Percentiles rank a stretch among this genome's conserved stretches.
Conservation (phyloP, 2,888 invertebrate genomes). For the Baronia brevicornis region DNA sequence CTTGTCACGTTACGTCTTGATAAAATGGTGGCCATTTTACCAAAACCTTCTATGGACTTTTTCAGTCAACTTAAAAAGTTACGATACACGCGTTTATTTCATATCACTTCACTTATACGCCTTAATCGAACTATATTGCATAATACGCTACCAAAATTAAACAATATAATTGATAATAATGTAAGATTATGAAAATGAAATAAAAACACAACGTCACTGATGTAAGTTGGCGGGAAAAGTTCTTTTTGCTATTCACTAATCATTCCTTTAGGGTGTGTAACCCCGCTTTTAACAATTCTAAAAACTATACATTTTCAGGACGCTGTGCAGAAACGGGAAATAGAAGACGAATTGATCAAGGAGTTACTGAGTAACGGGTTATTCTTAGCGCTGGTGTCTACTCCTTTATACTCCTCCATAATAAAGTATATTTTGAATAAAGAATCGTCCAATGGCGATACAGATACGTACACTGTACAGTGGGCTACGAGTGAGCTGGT, state of each 20-base stretch:
- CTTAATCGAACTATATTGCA: too few species aligned
- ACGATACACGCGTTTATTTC: too few species aligned
- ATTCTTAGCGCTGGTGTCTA: constrained; percentile 50
- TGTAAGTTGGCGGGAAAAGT: too few species aligned
- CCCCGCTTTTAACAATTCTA: not conserved
- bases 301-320: constrained; percentile 35
- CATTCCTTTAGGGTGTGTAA: not conserved
- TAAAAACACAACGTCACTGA: not conserved
- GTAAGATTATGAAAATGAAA: too few species aligned
- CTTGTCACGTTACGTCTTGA: too few species aligned
- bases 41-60: too few species aligned
- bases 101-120: too few species aligned
- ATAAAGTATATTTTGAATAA: constrained; percentile 42
- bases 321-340: constrained; percentile 31
- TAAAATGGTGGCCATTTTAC: too few species aligned
- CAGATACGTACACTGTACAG: constrained; percentile 32
- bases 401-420: constrained; percentile 43
- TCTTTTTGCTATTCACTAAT: not conserved
- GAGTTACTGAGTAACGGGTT: constrained; percentile 51
- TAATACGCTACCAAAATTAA: too few species aligned
- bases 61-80: too few species aligned
- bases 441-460: constrained; percentile 25
- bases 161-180: too few species aligned
- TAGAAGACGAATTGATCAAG: constrained; percentile 52
- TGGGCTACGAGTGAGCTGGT: constrained; percentile 48